Conservation (phyloP, 2,797 vertebrate species). For the Steatocranus sp. region DNA sequence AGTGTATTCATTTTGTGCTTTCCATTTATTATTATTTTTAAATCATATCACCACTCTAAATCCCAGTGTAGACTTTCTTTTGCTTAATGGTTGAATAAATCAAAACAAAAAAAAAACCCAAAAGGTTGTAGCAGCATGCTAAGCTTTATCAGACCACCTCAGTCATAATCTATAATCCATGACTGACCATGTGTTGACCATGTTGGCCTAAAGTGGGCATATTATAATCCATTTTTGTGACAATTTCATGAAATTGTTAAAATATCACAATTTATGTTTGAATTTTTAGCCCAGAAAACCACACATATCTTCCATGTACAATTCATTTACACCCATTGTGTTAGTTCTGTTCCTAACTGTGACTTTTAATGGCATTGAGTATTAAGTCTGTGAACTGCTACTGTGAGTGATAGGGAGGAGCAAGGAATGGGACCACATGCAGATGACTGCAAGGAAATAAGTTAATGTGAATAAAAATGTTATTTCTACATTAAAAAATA, state of each 20-base stretch:
- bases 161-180: neutral
- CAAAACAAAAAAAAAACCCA: accelerated
- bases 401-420: accelerated
- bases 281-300: neutral
- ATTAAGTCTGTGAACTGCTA: neutral
- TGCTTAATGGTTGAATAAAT: neutral
- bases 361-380: neutral
- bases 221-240: neutral
- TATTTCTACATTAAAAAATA: accelerated
- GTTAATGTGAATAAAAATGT: neutral
- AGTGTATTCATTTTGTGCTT: neutral
- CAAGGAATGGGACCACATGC: neutral
- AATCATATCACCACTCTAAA: neutral
- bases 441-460: neutral
- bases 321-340: neutral
- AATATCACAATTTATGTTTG: neutral
- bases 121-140: neutral
- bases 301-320: neutral
- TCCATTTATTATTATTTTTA: neutral
- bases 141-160: neutral
- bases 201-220: neutral
- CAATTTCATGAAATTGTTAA: neutral
- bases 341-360: neutral
- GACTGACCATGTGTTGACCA: neutral
- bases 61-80: neutral